Base-by-base conservation (phyloP, 2,797 vertebrate species). In the Enteromius unitaeniatus region DNA sequence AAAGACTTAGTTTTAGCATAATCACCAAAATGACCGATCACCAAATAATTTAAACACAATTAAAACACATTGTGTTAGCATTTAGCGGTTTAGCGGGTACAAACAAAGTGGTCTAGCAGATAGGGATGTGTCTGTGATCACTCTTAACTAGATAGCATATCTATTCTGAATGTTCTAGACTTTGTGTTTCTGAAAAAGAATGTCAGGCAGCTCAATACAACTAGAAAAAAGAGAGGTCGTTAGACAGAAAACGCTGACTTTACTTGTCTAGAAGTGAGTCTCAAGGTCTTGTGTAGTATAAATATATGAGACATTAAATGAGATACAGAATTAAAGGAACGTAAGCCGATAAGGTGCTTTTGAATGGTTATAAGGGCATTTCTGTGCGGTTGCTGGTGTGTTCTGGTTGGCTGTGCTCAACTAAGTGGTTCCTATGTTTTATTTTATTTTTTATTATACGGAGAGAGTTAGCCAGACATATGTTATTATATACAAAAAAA, bases 201-300 rank as follows among this genome's bases (percentile, higher is more conserved):
- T 13, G 9, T 77, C 34, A 58, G 74, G 37, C 40, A 55, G 55
- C 45, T 23, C 21, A 23, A 21, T 42, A 40, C 37, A 69, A 51
- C 47, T 53, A 53, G 47, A 58, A 34, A 74, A 55, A 53, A 14
- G 1, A 19, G 49, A n/a, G 6, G 21, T 68, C n/a, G 21, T 42
- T 21, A 68, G 65, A 40, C 65, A 23, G 37, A 42, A 42, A 42
- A 69, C 13, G 31, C n/a, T 42, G 42, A 6, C 40, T 70, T 26
- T 6, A 26, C n/a, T n/a, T n/a, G 34, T n/a, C 10, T 68, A 19
- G 28, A 70, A 23, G 40, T 70, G n/a, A 8, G 11, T 77, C 62
- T 78, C 37, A 78, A 78, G 53, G 23, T 28, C 23, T 45, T 45
- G 75, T 78, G 75, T 64, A 28, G 75, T 28, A 62, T 28, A 17